These are phyloP conservation scores for Todiramphus chloris DNA, from an alignment of 2,113 vertebrate species.

Conservation along the genomic window DNA sequence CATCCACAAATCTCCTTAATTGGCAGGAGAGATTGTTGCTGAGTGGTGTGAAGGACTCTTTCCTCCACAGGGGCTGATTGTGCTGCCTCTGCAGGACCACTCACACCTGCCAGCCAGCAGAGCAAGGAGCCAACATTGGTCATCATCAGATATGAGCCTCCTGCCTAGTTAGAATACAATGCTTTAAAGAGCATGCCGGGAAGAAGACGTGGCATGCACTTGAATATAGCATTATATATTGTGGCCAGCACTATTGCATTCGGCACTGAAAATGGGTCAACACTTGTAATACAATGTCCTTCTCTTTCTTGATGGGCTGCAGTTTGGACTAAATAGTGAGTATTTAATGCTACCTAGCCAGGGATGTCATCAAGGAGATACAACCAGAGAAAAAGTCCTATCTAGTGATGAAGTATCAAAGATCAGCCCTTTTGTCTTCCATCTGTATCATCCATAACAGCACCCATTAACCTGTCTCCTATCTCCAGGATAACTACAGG, in stretches of 20 bases:
- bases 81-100: not conserved
- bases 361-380: not conserved
- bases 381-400: not conserved
- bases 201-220: not conserved
- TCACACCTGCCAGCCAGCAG: not conserved
- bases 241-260: not conserved
- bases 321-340: not conserved
- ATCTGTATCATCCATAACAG: not conserved
- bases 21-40: not conserved
- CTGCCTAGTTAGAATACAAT: not conserved
- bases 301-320: not conserved
- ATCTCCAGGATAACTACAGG: not conserved
- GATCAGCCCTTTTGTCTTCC: conserved; percentile 38
- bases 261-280: not conserved
- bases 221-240: not conserved
- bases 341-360: not conserved
- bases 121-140: not conserved
- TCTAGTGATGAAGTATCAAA: not conserved
- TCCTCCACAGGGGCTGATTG: conserved; percentile 13
- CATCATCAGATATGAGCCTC: not conserved
- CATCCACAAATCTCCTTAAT: conserved; percentile 28
- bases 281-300: not conserved
- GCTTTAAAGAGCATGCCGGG: not conserved
- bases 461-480: not conserved
- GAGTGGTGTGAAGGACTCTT: conserved; percentile 23